Evolutionary conservation across 35 echinoderm and acorn worm species (phyloP).

Genomic region (Chiridota heheva): DNA sequence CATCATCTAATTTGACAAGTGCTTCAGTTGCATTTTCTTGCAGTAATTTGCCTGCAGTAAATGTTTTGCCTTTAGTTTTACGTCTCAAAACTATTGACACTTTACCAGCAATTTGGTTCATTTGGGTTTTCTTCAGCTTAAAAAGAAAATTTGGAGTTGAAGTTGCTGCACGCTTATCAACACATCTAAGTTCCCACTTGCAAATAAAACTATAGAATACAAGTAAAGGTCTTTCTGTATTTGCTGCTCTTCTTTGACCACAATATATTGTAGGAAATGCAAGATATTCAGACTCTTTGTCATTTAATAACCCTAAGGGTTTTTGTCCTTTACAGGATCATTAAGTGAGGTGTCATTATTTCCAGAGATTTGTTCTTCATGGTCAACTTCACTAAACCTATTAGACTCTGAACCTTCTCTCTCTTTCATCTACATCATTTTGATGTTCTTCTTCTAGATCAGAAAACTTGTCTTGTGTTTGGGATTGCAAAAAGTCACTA

Average conservation of each 20-base stretch:
- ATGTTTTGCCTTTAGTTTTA: neutral
- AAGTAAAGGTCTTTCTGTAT: neutral
- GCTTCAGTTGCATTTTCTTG: neutral
- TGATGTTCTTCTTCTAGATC: neutral
- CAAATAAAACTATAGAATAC: neutral
- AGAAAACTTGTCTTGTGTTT: neutral
- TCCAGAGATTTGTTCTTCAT: neutral
- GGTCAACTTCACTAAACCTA: conserved; percentile 14
- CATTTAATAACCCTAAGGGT: neutral
- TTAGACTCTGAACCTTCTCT: neutral
- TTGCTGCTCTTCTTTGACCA: neutral
- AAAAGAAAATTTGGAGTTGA: conserved; percentile 6
- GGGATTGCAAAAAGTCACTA: neutral
- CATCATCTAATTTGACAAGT: conserved; percentile 5
- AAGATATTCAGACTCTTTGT: conserved; percentile 9
- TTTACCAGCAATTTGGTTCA: conserved; percentile 1
- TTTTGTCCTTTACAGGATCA: neutral
- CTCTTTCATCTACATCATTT: neutral
- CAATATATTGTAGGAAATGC: conserved; percentile 31
- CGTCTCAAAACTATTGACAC: neutral
- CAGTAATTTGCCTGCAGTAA: neutral
- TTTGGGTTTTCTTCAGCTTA: conserved; percentile 21
- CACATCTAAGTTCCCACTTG: neutral
- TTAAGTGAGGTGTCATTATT: neutral
- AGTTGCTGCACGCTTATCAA: conserved; percentile 7